A percentile compares a stretch with the other conserved stretches of the same genome.
Evolutionary conservation across 2,113 vertebrate species (phyloP).

Genomic region (Carettochelys insculpta): DNA sequence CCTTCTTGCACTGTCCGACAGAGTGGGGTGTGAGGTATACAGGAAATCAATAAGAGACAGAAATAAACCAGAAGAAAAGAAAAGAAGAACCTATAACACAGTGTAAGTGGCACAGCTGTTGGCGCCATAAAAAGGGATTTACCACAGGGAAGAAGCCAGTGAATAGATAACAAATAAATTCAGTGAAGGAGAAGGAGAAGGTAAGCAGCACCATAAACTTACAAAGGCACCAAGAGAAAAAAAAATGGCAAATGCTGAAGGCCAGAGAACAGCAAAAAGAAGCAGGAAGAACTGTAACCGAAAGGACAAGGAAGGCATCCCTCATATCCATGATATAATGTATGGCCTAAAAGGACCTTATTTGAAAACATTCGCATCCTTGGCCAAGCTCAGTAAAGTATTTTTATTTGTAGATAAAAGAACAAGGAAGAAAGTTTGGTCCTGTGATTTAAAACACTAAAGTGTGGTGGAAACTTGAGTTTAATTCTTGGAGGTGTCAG

Average conservation of each 20-base stretch:
- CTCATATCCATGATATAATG: background rate
- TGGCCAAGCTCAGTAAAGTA: background rate
- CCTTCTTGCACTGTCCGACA: background rate
- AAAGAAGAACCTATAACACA: background rate
- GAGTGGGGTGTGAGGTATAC: background rate
- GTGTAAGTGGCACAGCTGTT: background rate
- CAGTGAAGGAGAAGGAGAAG: background rate
- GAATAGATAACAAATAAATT: conserved; percentile 20
- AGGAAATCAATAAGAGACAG: conserved; percentile 8
- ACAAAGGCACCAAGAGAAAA: background rate
- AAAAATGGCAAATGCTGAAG: background rate
- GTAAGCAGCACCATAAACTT: background rate
- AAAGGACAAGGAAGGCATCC: background rate
- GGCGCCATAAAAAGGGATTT: background rate
- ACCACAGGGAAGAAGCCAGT: background rate
- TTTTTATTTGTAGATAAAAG: background rate
- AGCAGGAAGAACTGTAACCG: background rate
- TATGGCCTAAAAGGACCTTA: background rate
- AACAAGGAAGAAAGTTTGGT: background rate
- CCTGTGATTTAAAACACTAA: background rate
- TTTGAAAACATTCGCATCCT: background rate
- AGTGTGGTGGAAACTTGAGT: background rate
- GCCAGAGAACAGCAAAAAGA: background rate
- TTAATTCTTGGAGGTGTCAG: background rate
- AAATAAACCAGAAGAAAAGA: background rate